Evolutionary conservation across 2,113 vertebrate species (phyloP), one percentile per base, ranked within the genome.

Genomic region (Bostrychus sinensis): DNA sequence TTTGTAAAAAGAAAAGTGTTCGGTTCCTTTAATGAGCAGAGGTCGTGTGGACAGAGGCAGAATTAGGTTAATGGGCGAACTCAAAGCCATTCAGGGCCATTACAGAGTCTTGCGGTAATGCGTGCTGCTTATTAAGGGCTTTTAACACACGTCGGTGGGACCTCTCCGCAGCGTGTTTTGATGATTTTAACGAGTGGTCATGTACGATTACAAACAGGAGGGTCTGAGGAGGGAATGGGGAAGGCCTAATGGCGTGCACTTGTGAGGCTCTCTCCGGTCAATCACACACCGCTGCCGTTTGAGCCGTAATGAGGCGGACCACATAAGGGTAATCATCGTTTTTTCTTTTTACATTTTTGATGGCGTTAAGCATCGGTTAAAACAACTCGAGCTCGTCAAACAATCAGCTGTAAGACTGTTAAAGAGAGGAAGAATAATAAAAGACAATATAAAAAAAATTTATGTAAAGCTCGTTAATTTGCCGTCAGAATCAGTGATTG

Each of bases 191-290:
- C 72, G 70, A 79, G 82, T 64, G 57, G 53, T 79, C 76, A 76
- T 82, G 78, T 83, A 82, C 16, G 50, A 70, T 70, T 10, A 38
- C 12, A 16, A 14, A 16, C 12, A 7, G 17, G 41, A 13, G 43
- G 30, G 30, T 69, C 28, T 75, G 74, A 81, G 64, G 70, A 79
- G 78, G 70, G 66, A 78, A 19, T 10, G 81, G 82, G 80, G 85
- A 88, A 71, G 77, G 67, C 85, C 77, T 91, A 86, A 91, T 87
- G 83, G 80, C 90, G 84, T 79, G 32, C 32, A 83, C 76, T 77
- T 77, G 78, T 77, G 37, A 4, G 12, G 4, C 71, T 46, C 22
- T 65, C 79, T 57, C 48, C 63, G 2, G 12, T 72, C 71, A 68
- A 83, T 77, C 77, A 75, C 70, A 82, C 86, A 70, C 74, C 81